Evolutionary conservation across 2,797 vertebrate species (phyloP).

Genomic region (Lacerta bilineata): DNA sequence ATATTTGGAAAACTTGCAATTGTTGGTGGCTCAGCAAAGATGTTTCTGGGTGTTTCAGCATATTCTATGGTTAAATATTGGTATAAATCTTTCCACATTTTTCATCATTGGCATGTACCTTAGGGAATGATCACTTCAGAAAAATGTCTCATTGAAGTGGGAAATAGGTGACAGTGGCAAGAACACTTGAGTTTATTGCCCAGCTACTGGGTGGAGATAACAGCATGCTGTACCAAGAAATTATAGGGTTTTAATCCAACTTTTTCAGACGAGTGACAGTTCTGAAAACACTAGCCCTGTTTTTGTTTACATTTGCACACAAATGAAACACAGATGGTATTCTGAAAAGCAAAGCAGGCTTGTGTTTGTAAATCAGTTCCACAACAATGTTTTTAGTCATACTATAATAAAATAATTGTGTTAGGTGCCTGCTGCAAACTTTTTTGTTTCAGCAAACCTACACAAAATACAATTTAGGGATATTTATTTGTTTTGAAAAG

Average conservation of each 20-base stretch:
- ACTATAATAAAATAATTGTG: neutral
- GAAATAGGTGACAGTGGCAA: neutral
- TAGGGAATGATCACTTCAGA: neutral
- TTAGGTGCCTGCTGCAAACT: too few relatives aligned
- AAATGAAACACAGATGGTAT: neutral
- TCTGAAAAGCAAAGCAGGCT: neutral
- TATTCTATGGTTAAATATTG: neutral
- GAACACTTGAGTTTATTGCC: neutral
- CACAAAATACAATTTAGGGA: too few relatives aligned
- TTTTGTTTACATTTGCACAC: neutral
- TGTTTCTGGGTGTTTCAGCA: neutral
- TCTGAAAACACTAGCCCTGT: neutral
- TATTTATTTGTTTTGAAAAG: too few relatives aligned
- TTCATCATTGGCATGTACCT: neutral
- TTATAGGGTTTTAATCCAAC: neutral
- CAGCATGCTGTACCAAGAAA: neutral
- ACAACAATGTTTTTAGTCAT: neutral
- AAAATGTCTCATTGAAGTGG: neutral
- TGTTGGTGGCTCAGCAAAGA: neutral
- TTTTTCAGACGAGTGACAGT: neutral
- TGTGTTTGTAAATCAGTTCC: slow-evolving; percentile 33
- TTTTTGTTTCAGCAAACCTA: too few relatives aligned
- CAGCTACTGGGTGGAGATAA: neutral
- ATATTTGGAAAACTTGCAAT: neutral
- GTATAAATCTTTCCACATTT: neutral